These are phyloP conservation scores for Muscicapa comitata DNA, from an alignment of 2,797 vertebrate genomes.

Conservation along the genomic window DNA sequence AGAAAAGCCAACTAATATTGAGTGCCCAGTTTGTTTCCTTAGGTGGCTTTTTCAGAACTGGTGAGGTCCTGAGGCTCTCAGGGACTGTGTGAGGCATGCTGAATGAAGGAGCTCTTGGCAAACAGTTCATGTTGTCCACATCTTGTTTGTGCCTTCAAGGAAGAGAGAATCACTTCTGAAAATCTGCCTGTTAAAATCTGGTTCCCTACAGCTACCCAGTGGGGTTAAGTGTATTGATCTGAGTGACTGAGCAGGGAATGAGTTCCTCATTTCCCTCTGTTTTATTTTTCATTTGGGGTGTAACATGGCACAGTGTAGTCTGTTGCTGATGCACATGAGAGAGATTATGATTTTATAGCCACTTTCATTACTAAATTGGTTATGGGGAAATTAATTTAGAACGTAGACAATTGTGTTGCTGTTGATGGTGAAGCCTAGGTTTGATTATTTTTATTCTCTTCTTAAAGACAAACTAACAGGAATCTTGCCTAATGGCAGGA, in stretches of 20 bases:
- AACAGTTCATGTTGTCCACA: neutral
- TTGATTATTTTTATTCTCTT: neutral
- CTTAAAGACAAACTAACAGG: neutral
- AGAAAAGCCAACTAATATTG: neutral
- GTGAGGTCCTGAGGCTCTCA: neutral
- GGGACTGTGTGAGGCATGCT: neutral
- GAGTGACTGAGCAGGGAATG: conserved; percentile 45
- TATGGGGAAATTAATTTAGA: conserved; percentile 57
- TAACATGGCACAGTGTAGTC: neutral
- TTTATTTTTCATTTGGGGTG: conserved; percentile 62
- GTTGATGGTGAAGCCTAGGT: neutral
- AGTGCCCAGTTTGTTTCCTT: neutral
- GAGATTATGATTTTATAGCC: conserved; percentile 18
- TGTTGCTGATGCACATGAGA: conserved; percentile 47
- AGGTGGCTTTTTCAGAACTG: neutral
- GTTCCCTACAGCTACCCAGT: neutral
- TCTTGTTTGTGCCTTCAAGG: neutral
- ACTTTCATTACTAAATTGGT: conserved; percentile 33
- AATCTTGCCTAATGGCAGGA: neutral
- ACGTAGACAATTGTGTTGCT: conserved; percentile 4
- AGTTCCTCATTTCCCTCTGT: conserved; percentile 16
- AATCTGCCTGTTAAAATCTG: neutral
- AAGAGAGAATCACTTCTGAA: neutral
- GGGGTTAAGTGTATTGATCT: conserved; percentile 29
- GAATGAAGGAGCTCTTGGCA: neutral